Conservation (phyloP, 2,113 vertebrate species). For the Macquaria australasica region DNA sequence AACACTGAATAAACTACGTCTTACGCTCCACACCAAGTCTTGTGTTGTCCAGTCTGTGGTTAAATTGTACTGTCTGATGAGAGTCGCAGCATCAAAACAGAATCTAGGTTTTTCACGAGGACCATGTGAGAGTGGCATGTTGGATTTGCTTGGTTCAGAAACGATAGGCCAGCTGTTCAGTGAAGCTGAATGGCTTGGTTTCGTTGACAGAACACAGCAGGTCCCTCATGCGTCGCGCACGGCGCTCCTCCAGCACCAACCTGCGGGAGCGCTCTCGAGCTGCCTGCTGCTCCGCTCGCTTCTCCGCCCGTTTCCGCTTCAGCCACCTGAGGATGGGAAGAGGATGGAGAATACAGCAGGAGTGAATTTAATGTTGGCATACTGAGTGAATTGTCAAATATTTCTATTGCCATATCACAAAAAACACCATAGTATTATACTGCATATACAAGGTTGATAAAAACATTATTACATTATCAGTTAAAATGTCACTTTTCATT, state of each 20-base stretch:
- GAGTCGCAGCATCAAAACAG: neutral
- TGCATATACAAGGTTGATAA: neutral
- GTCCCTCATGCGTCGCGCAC: conserved; percentile 86
- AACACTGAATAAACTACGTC: neutral
- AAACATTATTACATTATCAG: too few relatives aligned
- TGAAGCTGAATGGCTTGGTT: conserved; percentile 86
- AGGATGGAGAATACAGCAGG: neutral
- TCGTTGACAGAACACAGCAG: conserved; percentile 85
- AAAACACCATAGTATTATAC: neutral
- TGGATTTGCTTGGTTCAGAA: conserved; percentile 63
- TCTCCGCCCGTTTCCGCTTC: conserved; percentile 90
- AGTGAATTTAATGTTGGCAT: too few relatives aligned
- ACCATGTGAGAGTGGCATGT: neutral
- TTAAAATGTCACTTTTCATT: neutral
- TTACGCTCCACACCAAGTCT: neutral
- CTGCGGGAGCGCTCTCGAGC: conserved; percentile 89
- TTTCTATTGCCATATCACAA: neutral
- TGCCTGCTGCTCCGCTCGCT: conserved; percentile 88
- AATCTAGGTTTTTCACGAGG: neutral
- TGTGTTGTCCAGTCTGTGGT: neutral
- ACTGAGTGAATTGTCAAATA: too few relatives aligned
- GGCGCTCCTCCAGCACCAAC: conserved; percentile 89
- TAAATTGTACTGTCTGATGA: neutral
- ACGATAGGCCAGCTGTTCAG: conserved; percentile 84
- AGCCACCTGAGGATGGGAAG: conserved; percentile 88